phyloP scores from a whole-genome alignment of 1,140 invertebrate genomes.

The Bathynomus jamesi region DNA sequence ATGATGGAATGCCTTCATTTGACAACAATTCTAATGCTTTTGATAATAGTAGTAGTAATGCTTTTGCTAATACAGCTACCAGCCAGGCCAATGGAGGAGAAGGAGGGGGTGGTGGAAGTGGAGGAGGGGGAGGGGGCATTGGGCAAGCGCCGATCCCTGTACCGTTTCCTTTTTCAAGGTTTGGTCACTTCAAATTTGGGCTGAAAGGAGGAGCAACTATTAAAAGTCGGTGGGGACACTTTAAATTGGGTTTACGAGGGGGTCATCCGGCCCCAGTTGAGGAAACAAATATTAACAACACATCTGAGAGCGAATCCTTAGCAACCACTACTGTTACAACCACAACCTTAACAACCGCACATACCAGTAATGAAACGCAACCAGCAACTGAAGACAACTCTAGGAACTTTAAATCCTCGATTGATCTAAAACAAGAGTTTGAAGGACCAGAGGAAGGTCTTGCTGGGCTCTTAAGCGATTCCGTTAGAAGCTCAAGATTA shows the following conservation, averaged over 20 bases:
- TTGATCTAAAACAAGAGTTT: slow-evolving; percentile 16
- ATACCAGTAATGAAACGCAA: slow-evolving; percentile 19
- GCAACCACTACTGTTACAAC: slow-evolving; percentile 14
- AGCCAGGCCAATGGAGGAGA: background rate
- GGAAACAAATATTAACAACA: slow-evolving; percentile 1
- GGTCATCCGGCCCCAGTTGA: slow-evolving; percentile 14
- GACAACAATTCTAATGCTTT: background rate
- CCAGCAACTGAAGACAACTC: background rate
- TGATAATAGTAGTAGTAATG: background rate
- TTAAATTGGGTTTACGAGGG: slow-evolving; percentile 31
- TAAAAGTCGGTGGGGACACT: slow-evolving; percentile 33
- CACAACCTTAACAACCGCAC: background rate
- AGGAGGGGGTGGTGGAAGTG: slow-evolving; percentile 13
- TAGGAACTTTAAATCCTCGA: background rate
- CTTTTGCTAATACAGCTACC: too few species aligned
- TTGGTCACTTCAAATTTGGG: slow-evolving; percentile 27
- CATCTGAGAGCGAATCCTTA: too few species aligned
- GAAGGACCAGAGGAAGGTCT: slow-evolving; percentile 25
- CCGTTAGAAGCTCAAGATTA: slow-evolving; percentile 20
- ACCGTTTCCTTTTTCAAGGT: slow-evolving; percentile 13
- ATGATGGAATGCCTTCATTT: too few species aligned
- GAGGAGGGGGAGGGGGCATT: slow-evolving; percentile 28
- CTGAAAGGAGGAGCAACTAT: slow-evolving; percentile 22
- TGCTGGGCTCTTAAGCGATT: slow-evolving; percentile 27
- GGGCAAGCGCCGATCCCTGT: slow-evolving; percentile 17